Evolutionary conservation across 2,888 invertebrate species (phyloP).

Genomic region (Copidosoma aretas): DNA sequence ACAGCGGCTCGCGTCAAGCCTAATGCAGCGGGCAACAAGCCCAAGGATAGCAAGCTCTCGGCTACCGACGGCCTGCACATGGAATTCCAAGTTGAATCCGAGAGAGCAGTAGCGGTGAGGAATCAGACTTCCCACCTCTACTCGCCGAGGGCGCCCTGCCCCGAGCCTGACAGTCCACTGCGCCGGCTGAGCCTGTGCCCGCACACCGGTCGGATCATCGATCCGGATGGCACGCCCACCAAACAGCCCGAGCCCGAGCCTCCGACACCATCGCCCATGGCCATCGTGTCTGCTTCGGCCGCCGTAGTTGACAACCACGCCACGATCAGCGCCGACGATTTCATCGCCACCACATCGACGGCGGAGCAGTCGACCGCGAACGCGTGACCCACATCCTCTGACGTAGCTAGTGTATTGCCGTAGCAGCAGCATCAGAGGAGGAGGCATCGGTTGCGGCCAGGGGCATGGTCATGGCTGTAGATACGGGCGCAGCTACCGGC

Average conservation of each 20-base stretch:
- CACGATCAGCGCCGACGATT: neutral
- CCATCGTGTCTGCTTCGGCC: constrained; percentile 21
- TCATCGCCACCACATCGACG: too few relatives aligned
- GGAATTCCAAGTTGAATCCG: constrained; percentile 62
- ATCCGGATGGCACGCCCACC: too few relatives aligned
- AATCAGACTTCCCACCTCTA: too few relatives aligned
- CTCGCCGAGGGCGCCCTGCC: constrained; percentile 62
- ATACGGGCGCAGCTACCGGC: too few relatives aligned
- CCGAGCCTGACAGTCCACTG: constrained; percentile 70
- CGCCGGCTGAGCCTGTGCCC: constrained; percentile 77
- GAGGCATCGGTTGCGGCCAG: constrained; percentile 9
- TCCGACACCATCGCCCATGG: too few relatives aligned
- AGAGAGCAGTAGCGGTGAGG: too few relatives aligned
- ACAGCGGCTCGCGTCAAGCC: too few relatives aligned
- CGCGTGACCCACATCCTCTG: neutral
- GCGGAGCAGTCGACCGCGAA: neutral
- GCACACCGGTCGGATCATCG: constrained; percentile 66
- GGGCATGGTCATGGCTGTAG: too few relatives aligned
- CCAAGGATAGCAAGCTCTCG: constrained; percentile 60
- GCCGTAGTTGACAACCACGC: constrained; percentile 5
- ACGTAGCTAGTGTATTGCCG: neutral
- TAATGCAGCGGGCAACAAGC: constrained; percentile 47
- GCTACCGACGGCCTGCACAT: too few relatives aligned
- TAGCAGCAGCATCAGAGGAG: too few relatives aligned
- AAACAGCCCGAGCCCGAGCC: too few relatives aligned